Evolutionary conservation across 2,888 invertebrate genomes (phyloP), one percentile per base, ranked within the genome.

Genomic region (Athalia rosae): DNA sequence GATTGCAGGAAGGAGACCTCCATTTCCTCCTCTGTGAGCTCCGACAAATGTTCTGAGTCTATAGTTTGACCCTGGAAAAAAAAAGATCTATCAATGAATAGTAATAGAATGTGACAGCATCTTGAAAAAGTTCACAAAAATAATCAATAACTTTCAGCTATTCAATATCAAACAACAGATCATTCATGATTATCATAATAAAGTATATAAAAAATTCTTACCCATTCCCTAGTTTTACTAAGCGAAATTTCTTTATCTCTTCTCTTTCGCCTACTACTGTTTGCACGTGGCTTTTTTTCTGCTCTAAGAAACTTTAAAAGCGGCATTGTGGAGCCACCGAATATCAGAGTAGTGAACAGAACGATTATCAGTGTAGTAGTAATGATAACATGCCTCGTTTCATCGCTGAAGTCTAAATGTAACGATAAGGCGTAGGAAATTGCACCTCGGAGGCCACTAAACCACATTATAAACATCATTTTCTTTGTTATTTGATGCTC

Each of bases 401-500:
- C 98, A 88, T 97, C 96, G 73, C 96, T 96, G 85, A 98, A 95
- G 83, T 97, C 96, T 86, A 99, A 93, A 92, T 99, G 99, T 76
- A 99, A 93, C 0, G 98, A 98, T 28, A 99, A 91, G 1, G 99
- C 99, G 91, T 99, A 99, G 0, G 99, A 99, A 89, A 99, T 98
- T 7, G 99, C 99, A 56, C 99, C 99, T 77, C 99, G 93, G 80
- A 99, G 91, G 64, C 99, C 98, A 89, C 98, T 98, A 89, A 99
- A 99, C 99, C 99, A 99, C 99, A 99, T 99, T 79, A 99, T 98
- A 87, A 99, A 98, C 94, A 98, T 98, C 97, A 98, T 99, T 91
- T 98, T 98, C 89, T 95, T 95, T 0, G 98, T 99, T 78, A 99
- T 99, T 90, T 98, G 98, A 91, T 99, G 99, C 88, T 98, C 98